These are phyloP conservation scores for Coleophora flavipennella DNA, from an alignment of 2,888 invertebrate species.

Conservation along the genomic window DNA sequence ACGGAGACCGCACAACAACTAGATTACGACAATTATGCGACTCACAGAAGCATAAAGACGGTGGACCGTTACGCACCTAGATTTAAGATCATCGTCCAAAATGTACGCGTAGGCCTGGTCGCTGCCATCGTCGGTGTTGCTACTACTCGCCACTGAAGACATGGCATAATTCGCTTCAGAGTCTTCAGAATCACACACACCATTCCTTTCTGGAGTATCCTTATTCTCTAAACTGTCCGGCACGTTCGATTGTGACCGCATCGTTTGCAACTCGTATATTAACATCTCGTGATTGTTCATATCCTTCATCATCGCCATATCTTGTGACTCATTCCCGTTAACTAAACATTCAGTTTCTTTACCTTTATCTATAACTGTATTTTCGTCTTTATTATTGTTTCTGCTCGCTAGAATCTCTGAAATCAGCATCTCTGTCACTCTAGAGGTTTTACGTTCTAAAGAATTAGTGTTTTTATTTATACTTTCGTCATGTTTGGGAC, in stretches of 20 bases:
- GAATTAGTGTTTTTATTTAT: constrained; percentile 53
- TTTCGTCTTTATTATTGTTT: constrained; percentile 60
- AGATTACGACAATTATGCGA: no score
- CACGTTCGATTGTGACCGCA: constrained; percentile 69
- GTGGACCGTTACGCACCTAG: constrained; percentile 41
- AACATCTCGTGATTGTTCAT: constrained; percentile 78
- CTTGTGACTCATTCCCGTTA: constrained; percentile 43
- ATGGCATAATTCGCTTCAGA: constrained; percentile 54
- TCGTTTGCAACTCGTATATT: constrained; percentile 78
- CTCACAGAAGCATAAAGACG: no score
- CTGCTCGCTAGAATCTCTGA: constrained; percentile 67
- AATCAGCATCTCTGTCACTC: constrained; percentile 66
- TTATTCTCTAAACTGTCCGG: constrained; percentile 35
- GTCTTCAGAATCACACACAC: constrained; percentile 53
- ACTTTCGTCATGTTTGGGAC: constrained; percentile 33
- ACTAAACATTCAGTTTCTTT: constrained; percentile 39
- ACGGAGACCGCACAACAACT: no score
- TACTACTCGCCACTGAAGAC: constrained; percentile 52
- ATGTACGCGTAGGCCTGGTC: constrained; percentile 64
- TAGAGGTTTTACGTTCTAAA: constrained; percentile 60
- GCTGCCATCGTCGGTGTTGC: constrained; percentile 44
- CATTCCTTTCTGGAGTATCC: constrained; percentile 35
- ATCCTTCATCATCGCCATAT: constrained; percentile 52
- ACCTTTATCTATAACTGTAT: constrained; percentile 63
- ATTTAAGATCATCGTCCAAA: constrained; percentile 61